Evolutionary conservation across 1,140 invertebrate genomes (phyloP).

Genomic region (Tribolium castaneum): DNA sequence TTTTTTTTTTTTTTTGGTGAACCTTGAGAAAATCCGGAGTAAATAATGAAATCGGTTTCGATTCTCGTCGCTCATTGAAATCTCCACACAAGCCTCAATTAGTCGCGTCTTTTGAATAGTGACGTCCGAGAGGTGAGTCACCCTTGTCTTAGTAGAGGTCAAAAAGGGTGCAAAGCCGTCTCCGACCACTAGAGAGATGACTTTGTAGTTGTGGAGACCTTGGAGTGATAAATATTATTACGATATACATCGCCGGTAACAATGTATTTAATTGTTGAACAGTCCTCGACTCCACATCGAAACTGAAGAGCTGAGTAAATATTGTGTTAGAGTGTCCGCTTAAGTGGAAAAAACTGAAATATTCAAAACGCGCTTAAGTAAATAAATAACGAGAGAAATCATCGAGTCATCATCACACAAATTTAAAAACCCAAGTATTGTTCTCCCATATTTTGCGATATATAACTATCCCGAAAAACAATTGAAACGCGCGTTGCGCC

Average conservation of each 20-base stretch:
- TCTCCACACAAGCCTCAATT: too few relatives aligned
- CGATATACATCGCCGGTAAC: constrained; percentile 31
- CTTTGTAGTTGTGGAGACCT: not conserved
- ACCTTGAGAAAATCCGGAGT: too few relatives aligned
- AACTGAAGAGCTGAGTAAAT: constrained; percentile 26
- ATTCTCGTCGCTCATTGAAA: too few relatives aligned
- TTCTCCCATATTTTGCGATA: too few relatives aligned
- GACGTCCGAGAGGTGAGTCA: not conserved
- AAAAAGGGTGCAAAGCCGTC: constrained; percentile 14
- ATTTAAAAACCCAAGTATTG: too few relatives aligned
- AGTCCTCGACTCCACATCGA: constrained; percentile 23
- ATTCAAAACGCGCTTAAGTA: constrained; percentile 18
- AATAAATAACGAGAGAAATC: constrained; percentile 26
- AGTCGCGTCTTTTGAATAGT: too few relatives aligned
- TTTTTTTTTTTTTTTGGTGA: too few relatives aligned
- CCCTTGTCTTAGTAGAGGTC: not conserved
- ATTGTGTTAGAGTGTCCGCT: constrained; percentile 19
- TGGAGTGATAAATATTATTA: constrained; percentile 32
- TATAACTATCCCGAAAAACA: not conserved
- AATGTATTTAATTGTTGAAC: constrained; percentile 33
- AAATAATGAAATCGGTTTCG: not conserved
- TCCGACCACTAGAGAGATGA: constrained; percentile 1
- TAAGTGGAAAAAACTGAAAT: constrained; percentile 26
- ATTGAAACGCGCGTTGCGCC: not conserved
- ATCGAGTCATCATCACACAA: not conserved